Base-by-base conservation (phyloP, 2,888 invertebrate genomes). In the Agrochola circellaris region DNA sequence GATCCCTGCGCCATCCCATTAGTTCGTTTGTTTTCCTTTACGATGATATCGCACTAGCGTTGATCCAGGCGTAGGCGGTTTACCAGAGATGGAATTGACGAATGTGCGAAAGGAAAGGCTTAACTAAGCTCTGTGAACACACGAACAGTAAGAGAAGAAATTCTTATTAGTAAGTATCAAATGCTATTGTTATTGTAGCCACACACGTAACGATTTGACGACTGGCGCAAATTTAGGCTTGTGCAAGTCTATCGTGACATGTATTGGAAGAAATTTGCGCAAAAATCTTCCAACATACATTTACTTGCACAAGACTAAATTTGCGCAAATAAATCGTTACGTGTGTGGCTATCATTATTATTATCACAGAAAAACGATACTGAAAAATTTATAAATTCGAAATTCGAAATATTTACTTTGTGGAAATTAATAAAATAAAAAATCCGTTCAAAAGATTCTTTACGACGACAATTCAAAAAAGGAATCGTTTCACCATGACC, bases 401-500 rank as follows among this genome's bases (percentile, higher is more conserved):
- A 30, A 30, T 30, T 26, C 2, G 34, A 84, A 75, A 79, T 82
- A 82, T 78, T 68, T 84, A 75, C 66, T 67, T 58, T 34, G 38
- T 62, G 65, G 38, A 80, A 75, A 71, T 56, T 54, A 80, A 87
- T 70, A 26, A 78, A 79, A 86, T 77, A 67, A 8, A 6, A 75
- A 73, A 38, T 48, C 30, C 30, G 23, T 51, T 67, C 61, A 71
- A 84, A 82, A 74, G 73, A 76, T 74, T 76, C 69, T 81, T 75
- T 77, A 69, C 48, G 77, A 68, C 75, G 69, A 78, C 87, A 84
- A 79, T 87, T 87, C 70, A 65, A 73, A 85, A 85, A 79, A 77
- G 75, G 80, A 82, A 85, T 73, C 88, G 79, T 79, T 87, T 80
- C 73, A 77, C 77, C 79, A 83, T 84, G 89, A 83, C 83, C 77